Conservation (phyloP, 2,797 vertebrate species). For the Picus viridis region DNA sequence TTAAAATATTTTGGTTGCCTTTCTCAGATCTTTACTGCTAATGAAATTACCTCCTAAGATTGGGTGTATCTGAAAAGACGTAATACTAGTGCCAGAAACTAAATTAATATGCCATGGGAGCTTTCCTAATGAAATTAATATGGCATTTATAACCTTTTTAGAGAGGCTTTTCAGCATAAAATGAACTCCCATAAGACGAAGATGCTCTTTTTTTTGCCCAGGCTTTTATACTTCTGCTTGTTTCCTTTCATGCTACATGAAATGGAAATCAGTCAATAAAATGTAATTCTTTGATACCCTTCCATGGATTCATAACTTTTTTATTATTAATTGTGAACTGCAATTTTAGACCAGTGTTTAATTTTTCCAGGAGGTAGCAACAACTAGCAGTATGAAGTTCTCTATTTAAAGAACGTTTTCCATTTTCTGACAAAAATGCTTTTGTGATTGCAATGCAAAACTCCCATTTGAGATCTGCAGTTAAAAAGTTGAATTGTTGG, state of each 20-base stretch:
- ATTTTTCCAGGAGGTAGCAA: background rate
- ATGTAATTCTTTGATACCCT: background rate
- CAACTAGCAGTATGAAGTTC: background rate
- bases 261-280: background rate
- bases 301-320: background rate
- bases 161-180: slow-evolving; percentile 34
- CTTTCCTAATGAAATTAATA: slow-evolving; percentile 60
- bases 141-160: slow-evolving; percentile 48
- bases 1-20: slow-evolving; percentile 22
- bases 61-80: slow-evolving; percentile 26
- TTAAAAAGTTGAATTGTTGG: background rate
- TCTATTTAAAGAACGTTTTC: background rate
- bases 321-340: background rate
- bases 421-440: background rate
- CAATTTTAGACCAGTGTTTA: background rate
- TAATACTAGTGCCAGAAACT: slow-evolving; percentile 2
- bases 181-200: background rate
- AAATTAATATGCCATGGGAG: slow-evolving; percentile 30
- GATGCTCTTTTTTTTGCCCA: background rate
- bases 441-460: background rate
- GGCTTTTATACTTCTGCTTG: background rate
- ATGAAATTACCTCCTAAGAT: slow-evolving; percentile 18
- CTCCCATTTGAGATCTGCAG: background rate
- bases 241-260: background rate
- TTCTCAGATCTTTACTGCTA: background rate